Conservation (phyloP, 1,140 invertebrate genomes). For the Leptinotarsa lineolata region DNA sequence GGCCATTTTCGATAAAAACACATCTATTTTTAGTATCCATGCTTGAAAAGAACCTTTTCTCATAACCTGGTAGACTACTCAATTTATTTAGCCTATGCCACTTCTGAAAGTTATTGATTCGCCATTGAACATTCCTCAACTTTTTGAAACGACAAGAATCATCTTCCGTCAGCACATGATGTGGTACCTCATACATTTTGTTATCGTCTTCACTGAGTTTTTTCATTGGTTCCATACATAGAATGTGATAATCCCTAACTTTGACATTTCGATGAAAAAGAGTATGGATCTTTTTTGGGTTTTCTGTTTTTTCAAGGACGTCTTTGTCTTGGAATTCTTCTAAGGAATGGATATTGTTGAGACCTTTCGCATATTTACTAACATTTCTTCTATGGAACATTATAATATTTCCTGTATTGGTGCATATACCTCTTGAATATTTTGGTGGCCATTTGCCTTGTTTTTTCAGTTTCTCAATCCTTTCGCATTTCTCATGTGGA, state of each 20-base stretch:
- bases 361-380: conserved; percentile 10
- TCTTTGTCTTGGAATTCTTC: neutral
- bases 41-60: neutral
- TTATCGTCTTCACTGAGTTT: neutral
- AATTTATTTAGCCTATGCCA: conserved; percentile 23
- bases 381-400: neutral
- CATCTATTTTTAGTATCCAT: neutral
- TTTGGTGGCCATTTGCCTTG: conserved; percentile 33
- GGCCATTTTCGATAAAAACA: neutral
- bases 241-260: conserved; percentile 27
- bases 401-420: neutral
- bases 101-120: conserved; percentile 28
- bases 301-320: neutral
- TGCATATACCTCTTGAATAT: conserved; percentile 14
- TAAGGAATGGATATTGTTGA: neutral
- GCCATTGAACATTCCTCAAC: conserved; percentile 23
- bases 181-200: conserved; percentile 13
- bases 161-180: conserved; percentile 26
- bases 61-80: neutral
- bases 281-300: neutral
- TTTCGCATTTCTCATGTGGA: conserved; percentile 23
- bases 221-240: conserved; percentile 23
- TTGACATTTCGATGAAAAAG: neutral
- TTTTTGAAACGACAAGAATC: conserved; percentile 11
- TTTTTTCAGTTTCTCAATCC: conserved; percentile 32